A percentile compares a stretch with the other conserved stretches of the same genome.
Evolutionary conservation across 2,113 vertebrate genomes (phyloP).

Genomic region (Neogale vison): DNA sequence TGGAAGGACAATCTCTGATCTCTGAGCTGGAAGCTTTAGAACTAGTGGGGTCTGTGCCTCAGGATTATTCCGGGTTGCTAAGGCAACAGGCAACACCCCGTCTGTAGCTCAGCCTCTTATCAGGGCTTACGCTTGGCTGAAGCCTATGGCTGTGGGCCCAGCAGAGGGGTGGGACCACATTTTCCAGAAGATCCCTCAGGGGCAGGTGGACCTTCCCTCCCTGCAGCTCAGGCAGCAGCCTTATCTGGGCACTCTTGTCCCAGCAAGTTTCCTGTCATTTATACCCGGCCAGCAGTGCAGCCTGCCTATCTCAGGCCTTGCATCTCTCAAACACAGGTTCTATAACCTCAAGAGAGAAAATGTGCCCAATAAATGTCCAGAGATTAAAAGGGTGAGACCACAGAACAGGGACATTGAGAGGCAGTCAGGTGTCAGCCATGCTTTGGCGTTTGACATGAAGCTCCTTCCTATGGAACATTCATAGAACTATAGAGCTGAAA

Average conservation of each 20-base stretch:
- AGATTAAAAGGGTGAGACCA: background rate
- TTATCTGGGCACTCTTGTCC: background rate
- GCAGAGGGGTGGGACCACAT: fast-evolving
- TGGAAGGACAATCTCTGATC: background rate
- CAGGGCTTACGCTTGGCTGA: background rate
- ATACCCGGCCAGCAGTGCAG: background rate
- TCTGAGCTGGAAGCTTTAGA: background rate
- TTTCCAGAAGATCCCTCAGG: background rate
- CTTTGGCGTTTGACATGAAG: background rate
- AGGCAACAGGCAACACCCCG: background rate
- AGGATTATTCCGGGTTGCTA: background rate
- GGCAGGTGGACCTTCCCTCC: background rate
- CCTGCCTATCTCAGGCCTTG: background rate
- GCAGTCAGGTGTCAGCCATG: no score
- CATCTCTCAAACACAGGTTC: background rate
- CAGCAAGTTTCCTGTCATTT: background rate
- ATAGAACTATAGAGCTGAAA: background rate
- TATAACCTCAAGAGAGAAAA: background rate
- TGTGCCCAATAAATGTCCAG: background rate
- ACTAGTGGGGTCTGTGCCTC: no score
- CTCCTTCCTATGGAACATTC: background rate
- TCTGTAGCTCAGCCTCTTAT: background rate
- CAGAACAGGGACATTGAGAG: background rate
- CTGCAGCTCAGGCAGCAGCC: background rate
- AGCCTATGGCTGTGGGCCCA: background rate